Base-by-base conservation (phyloP, 2,113 vertebrate species). In the Amblyornis subalaris region DNA sequence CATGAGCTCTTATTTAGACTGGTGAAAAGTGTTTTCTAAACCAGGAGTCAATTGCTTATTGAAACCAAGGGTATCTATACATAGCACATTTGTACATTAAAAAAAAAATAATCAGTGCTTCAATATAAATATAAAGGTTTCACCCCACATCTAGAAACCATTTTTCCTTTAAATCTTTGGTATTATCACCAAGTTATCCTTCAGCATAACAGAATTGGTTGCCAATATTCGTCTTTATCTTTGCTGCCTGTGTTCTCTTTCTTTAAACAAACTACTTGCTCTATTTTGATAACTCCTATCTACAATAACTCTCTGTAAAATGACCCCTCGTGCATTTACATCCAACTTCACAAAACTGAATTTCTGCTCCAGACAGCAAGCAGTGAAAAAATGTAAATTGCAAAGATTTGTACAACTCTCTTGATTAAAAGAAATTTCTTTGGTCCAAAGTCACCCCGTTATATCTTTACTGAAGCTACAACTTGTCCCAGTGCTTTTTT, bases 271-370 rank as follows among this genome's bases (percentile, higher is more conserved):
- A 93, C n/a, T 6, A 42, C 47, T 86, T 53, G 80, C 38, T 91
- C 71, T 94, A 67, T 92, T 95, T 96, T 92, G 81, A 67, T 92
- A 94, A 73, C 48, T 95, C 60, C 81, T 91, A 90, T 93, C 85
- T 92, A 36, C 42, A 82, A 35, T 7, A 70, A 87, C 0, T 0
- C 69, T 79, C 92, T 87, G 61, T 35, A 70, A 89, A 95, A 85
- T 86, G 84, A 95, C 88, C 88, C 65, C 74, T 64, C 45, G 75
- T 55, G 35, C 93, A 78, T 88, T 94, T 74, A 86, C 79, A 73
- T 76, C 54, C 51, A 77, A 7, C 26, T 84, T 71, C 57, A 89
- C 65, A 84, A 92, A 93, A 71, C 44, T 40, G 44, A 76, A 85
- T 50, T 85, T 93, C 40, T 80, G 65, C 60, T 83, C 62, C 67